Evolutionary conservation across 2,797 vertebrate species (phyloP).

Genomic region (Heteromormyrus szaboi): DNA sequence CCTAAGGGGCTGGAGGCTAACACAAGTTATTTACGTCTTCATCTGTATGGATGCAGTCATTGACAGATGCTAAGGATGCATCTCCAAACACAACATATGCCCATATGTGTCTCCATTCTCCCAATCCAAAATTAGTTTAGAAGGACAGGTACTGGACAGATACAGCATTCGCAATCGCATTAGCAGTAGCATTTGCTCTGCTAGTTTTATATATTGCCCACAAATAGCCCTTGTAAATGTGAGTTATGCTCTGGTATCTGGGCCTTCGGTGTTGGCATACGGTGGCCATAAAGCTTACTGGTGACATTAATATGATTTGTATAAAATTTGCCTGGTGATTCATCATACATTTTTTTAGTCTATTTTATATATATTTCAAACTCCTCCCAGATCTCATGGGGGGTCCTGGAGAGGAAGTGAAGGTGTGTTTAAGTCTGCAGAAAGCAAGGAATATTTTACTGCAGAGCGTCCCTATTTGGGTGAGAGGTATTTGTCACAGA

Average conservation of each 20-base stretch:
- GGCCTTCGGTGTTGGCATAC: neutral
- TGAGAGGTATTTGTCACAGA: constrained; percentile 27
- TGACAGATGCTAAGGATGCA: neutral
- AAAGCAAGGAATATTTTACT: constrained; percentile 17
- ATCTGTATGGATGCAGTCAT: neutral
- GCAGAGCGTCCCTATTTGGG: constrained; percentile 25
- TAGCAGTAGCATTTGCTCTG: neutral
- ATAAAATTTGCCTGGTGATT: neutral
- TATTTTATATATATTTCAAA: neutral
- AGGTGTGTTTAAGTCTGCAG: neutral
- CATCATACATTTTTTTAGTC: neutral
- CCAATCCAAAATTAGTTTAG: neutral
- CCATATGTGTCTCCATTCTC: neutral
- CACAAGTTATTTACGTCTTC: neutral
- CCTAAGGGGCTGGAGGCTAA: neutral
- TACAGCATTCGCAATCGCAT: neutral
- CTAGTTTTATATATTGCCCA: neutral
- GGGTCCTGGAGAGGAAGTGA: neutral
- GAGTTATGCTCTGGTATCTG: neutral
- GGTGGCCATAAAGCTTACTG: neutral
- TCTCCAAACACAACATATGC: neutral
- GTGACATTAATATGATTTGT: neutral
- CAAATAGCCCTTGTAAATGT: neutral
- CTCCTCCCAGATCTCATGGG: neutral
- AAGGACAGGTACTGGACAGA: neutral